phyloP scores from a whole-genome alignment of 1,140 invertebrate species.

The Radopholus similis region DNA sequence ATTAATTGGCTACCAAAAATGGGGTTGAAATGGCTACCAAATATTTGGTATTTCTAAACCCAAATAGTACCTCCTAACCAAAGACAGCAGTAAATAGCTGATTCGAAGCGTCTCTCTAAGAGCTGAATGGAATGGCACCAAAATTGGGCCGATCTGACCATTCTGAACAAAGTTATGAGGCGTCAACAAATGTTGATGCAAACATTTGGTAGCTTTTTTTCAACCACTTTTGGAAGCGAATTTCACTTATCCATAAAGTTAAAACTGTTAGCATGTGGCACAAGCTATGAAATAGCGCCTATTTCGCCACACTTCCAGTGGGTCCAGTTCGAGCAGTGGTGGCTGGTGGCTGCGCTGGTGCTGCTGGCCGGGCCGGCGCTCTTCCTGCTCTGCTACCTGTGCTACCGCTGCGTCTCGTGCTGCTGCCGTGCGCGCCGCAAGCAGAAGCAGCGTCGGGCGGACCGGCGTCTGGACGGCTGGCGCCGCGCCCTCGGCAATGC shows the following conservation, averaged over 20 bases:
- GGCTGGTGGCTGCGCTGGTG: slow-evolving; percentile 27
- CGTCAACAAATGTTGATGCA: too few relatives aligned
- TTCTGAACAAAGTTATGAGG: too few relatives aligned
- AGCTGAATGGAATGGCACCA: too few relatives aligned
- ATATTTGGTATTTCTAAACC: too few relatives aligned
- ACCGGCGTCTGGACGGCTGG: slow-evolving; percentile 44
- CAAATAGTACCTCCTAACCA: too few relatives aligned
- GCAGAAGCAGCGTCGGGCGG: slow-evolving; percentile 27
- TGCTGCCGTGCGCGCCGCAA: slow-evolving; percentile 15
- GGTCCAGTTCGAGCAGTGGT: slow-evolving; percentile 49
- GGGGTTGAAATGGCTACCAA: too few relatives aligned
- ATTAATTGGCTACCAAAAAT: too few relatives aligned
- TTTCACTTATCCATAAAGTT: slow-evolving; percentile 14
- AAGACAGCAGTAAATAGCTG: too few relatives aligned
- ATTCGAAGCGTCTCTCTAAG: too few relatives aligned
- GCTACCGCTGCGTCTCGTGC: slow-evolving; percentile 49
- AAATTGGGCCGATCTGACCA: too few relatives aligned
- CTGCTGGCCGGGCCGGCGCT: slow-evolving; percentile 33
- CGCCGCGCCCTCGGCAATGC: slow-evolving; percentile 45
- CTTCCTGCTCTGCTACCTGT: slow-evolving; percentile 41
- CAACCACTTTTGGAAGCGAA: too few relatives aligned
- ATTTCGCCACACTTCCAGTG: slow-evolving; percentile 38
- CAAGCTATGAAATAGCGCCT: background rate
- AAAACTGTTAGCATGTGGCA: slow-evolving; percentile 14
- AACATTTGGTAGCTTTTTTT: too few relatives aligned